Conservation (phyloP, 1,140 invertebrate genomes). For the Conopomorpha cramerella region DNA sequence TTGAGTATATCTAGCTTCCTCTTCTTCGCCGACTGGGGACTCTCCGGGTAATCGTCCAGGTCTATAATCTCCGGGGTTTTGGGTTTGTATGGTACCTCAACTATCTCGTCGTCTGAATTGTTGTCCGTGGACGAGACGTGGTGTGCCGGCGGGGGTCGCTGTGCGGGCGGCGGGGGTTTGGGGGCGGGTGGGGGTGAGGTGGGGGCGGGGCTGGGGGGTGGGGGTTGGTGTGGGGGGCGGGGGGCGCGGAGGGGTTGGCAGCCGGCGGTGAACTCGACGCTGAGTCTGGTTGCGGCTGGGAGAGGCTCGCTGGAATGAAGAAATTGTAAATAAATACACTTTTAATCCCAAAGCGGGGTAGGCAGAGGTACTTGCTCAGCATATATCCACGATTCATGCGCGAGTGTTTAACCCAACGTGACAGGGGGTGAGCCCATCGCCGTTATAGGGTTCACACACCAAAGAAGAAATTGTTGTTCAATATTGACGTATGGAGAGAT, state of each 20-base stretch:
- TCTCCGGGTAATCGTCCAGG: slow-evolving; percentile 58
- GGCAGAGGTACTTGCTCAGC: too few relatives aligned
- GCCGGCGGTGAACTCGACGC: slow-evolving; percentile 1
- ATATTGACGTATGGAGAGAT: too few relatives aligned
- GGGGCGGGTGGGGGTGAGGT: slow-evolving; percentile 4
- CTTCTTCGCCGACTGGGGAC: slow-evolving; percentile 63
- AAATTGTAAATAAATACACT: too few relatives aligned
- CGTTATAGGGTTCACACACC: too few relatives aligned
- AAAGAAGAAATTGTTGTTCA: too few relatives aligned
- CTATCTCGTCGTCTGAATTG: slow-evolving; percentile 31
- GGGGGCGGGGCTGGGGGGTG: not conserved
- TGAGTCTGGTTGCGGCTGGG: slow-evolving; percentile 4
- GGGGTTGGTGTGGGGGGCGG: not conserved
- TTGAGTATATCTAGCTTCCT: slow-evolving; percentile 75
- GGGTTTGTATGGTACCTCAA: slow-evolving; percentile 55
- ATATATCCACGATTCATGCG: too few relatives aligned
- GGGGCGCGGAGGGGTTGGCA: too few relatives aligned
- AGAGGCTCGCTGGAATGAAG: slow-evolving; percentile 14
- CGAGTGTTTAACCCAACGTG: too few relatives aligned
- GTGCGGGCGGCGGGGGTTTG: slow-evolving; percentile 12
- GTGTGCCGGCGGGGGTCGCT: slow-evolving; percentile 12
- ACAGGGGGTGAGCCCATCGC: too few relatives aligned
- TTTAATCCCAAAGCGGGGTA: too few relatives aligned
- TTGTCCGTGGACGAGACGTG: slow-evolving; percentile 14
- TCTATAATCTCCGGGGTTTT: slow-evolving; percentile 70